These are phyloP conservation scores for Orcinus orca DNA, from an alignment of 2,113 vertebrate species.

Conservation along the genomic window DNA sequence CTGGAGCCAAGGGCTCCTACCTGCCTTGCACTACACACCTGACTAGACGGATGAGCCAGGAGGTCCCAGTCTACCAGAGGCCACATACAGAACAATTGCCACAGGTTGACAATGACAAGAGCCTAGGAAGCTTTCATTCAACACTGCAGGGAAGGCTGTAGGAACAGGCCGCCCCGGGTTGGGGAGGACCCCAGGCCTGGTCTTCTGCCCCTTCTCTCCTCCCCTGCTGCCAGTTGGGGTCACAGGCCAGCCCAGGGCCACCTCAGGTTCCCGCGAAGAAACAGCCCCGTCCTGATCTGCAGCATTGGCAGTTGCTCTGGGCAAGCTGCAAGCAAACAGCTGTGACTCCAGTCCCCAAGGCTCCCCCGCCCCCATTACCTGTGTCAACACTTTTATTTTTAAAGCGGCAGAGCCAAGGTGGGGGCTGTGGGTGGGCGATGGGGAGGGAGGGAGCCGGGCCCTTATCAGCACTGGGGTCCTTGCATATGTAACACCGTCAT, in stretches of 20 bases:
- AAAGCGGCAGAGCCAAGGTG: slow-evolving; percentile 62
- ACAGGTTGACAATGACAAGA: neutral
- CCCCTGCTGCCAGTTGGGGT: neutral
- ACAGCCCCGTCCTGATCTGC: neutral
- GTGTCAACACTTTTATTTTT: slow-evolving; percentile 84
- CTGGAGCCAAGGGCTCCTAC: too few relatives aligned
- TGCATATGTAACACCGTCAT: slow-evolving; percentile 86
- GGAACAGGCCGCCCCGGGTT: neutral
- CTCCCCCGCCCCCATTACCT: slow-evolving; percentile 71
- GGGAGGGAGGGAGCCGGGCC: slow-evolving; percentile 77
- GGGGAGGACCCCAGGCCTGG: neutral
- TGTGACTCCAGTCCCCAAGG: slow-evolving; percentile 43
- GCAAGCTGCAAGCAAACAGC: slow-evolving; percentile 68
- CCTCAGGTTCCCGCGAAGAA: neutral
- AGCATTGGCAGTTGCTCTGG: neutral
- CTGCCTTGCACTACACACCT: neutral
- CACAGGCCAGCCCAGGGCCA: neutral
- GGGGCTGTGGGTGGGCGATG: slow-evolving; percentile 27
- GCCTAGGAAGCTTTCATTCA: neutral
- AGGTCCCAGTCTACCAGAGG: neutral
- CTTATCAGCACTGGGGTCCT: slow-evolving; percentile 78
- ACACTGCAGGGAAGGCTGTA: neutral
- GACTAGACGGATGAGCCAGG: neutral
- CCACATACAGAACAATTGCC: neutral
- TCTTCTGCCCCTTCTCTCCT: neutral